Base-by-base conservation (phyloP, 2,888 invertebrate species). In the Girardia tigrina region DNA sequence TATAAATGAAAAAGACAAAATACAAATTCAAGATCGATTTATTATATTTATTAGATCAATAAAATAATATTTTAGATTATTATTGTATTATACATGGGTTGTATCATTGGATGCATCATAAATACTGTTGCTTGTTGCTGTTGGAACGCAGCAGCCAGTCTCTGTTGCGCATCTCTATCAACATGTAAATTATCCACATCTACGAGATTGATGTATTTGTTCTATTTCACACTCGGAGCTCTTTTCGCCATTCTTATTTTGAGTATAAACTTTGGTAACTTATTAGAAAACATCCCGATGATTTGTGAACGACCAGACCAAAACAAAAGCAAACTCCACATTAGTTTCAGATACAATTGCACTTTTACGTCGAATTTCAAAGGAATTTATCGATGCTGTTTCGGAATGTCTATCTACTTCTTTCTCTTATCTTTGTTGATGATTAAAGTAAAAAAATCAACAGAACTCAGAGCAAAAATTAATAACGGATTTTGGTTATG, bases 401-500 rank as follows among this genome's bases (percentile, higher is more conserved):
- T 98, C 84, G 91, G 92, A 74, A 86, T 94, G 82, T 89, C 92
- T 72, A 88, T 91, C 75, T 99, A 98, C 88, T 98, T 97, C 84
- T 86, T 90, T 56, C 84, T 97, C 16, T 92, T 99, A 90, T 90
- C 91, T 1, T 79, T 92, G 0, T 88, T 99, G 72, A 84, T 84
- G 83, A 82, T 84, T 70, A 14, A 29, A 12, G 98, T 97, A 0
- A 90, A 88, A 84, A 89, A 90, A 73, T 94, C 95, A 0, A 90
- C 90, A 79, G 98, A 99, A 87, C 90, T 90, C 12, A 87, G 98
- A 80, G 89, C 92, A 75, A 90, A 91, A 72, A 91, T 99, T 81
- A 98, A 98, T 86, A 98, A 99, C 87, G 97, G 97, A 77, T 95
- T 95, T 85, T 97, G 95, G 95, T 94, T 91, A 28, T 87, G 97